Conservation (phyloP, 2,888 invertebrate genomes). For the Eudemis profundana region DNA sequence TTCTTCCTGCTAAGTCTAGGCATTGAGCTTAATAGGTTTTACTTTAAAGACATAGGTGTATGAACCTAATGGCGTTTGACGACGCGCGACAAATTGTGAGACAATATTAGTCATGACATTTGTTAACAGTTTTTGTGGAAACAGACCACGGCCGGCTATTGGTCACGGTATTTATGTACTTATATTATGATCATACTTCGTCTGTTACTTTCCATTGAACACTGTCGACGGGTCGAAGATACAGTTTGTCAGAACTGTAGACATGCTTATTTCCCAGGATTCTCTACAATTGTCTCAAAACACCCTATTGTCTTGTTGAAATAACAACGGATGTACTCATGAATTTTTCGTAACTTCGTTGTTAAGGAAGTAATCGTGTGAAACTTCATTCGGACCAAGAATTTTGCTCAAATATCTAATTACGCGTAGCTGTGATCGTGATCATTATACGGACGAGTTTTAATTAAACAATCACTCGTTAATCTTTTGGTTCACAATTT, state of each 20-base stretch:
- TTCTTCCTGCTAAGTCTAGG: conserved; percentile 50
- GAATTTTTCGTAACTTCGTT: conserved; percentile 79
- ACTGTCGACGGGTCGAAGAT: conserved; percentile 10
- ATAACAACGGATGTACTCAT: conserved; percentile 74
- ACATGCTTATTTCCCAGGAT: conserved; percentile 63
- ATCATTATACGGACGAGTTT: conserved; percentile 23
- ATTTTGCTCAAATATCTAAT: conserved; percentile 58
- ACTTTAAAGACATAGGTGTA: neutral
- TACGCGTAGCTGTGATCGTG: conserved; percentile 44
- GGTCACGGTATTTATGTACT: neutral
- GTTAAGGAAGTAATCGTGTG: conserved; percentile 81
- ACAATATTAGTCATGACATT: neutral
- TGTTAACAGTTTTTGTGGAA: conserved; percentile 3
- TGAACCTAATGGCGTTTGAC: too few species aligned
- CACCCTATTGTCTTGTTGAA: conserved; percentile 69
- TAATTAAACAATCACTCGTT: conserved; percentile 46
- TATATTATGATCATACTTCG: conserved; percentile 1
- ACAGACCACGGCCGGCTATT: neutral
- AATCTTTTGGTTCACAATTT: conserved; percentile 44
- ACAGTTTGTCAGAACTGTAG: conserved; percentile 45
- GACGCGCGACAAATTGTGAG: neutral
- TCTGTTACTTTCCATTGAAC: conserved; percentile 11
- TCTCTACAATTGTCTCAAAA: conserved; percentile 67
- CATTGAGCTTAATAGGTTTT: neutral
- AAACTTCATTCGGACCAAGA: conserved; percentile 61